Percentiles rank a stretch among this genome's conserved stretches.
Conservation (phyloP, 2,113 vertebrate genomes). For the Numenius arquata region DNA sequence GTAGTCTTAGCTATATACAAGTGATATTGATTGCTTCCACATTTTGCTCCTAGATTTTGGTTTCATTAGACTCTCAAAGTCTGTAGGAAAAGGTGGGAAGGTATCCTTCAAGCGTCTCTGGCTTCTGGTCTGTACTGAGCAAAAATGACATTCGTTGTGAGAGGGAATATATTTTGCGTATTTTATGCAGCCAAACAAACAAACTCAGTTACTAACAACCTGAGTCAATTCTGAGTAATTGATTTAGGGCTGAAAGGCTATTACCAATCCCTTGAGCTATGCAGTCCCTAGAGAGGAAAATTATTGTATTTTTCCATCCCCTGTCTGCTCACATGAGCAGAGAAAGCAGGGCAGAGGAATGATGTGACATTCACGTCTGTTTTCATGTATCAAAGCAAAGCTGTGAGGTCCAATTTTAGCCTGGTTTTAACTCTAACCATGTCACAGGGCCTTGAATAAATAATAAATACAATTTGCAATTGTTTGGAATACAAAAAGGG, state of each 20-base stretch:
- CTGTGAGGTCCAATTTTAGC: neutral
- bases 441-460: neutral
- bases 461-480: neutral
- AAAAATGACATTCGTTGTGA: accelerated
- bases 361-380: neutral
- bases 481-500: neutral
- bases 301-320: slow-evolving; percentile 25
- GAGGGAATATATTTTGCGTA: neutral
- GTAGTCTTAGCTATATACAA: neutral
- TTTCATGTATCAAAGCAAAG: slow-evolving; percentile 14
- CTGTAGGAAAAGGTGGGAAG: neutral
- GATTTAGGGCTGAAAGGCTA: slow-evolving; percentile 27
- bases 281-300: slow-evolving; percentile 11
- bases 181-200: slow-evolving; percentile 3
- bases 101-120: neutral
- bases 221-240: slow-evolving; percentile 47
- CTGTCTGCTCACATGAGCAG: slow-evolving; percentile 18
- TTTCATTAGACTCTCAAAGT: neutral
- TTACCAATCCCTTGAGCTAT: slow-evolving; percentile 52
- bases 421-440: neutral
- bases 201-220: slow-evolving; percentile 26
- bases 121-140: neutral
- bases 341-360: neutral
- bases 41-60: neutral
- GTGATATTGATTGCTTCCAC: accelerated